Conservation (phyloP, 2,888 invertebrate genomes). For the Tipula vernalis region DNA sequence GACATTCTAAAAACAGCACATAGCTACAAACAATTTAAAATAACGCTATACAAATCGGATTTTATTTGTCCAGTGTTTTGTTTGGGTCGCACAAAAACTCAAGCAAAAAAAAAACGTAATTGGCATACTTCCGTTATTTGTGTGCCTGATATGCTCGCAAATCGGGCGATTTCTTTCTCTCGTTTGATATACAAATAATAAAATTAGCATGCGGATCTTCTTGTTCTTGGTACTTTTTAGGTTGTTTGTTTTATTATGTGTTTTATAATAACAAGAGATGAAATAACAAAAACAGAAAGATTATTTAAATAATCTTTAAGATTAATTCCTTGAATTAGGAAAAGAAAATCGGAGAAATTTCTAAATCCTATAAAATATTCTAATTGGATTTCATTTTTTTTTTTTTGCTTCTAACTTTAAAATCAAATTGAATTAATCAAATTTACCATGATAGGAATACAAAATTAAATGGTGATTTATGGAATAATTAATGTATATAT, state of each 20-base stretch:
- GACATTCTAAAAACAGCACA: too few relatives aligned
- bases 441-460: not conserved
- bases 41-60: not conserved
- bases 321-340: not conserved
- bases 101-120: not conserved
- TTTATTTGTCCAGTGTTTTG: not conserved
- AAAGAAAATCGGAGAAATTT: not conserved
- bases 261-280: not conserved
- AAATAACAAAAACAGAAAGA: not conserved
- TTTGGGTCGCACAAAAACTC: not conserved
- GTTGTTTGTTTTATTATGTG: not conserved
- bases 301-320: not conserved
- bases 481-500: not conserved
- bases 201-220: not conserved
- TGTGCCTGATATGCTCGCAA: not conserved
- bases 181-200: not conserved
- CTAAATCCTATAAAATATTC: not conserved
- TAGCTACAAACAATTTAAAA: too few relatives aligned
- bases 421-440: not conserved
- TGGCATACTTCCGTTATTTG: not conserved
- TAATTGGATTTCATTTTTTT: not conserved
- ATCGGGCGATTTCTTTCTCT: not conserved
- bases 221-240: not conserved
- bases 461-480: not conserved
- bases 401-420: not conserved